Percentiles rank a stretch among this genome's conserved stretches.
Conservation (phyloP, 2,113 vertebrate species). For the Manacus vitellinus region DNA sequence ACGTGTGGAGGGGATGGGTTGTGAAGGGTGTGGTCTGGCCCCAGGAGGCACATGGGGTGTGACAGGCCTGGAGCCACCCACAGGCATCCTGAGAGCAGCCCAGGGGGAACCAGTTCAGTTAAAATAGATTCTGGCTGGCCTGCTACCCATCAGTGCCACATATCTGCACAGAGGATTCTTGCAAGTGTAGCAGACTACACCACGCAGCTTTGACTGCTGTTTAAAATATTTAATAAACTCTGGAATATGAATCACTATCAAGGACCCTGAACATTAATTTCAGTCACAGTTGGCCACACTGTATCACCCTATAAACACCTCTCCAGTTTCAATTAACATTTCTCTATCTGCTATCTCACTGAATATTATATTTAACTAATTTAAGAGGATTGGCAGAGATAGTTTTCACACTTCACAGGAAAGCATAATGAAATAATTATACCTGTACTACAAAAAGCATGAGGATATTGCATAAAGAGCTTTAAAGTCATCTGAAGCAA, state of each 20-base stretch:
- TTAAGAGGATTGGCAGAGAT: constrained; percentile 82
- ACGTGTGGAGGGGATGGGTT: fast-evolving
- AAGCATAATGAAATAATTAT: constrained; percentile 87
- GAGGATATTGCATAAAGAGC: constrained; percentile 76
- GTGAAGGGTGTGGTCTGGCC: not conserved
- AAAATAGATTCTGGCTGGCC: not conserved
- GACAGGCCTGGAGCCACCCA: not conserved
- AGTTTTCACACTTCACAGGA: constrained; percentile 87
- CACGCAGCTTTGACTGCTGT: not conserved
- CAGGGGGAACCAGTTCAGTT: not conserved
- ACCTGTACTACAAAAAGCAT: constrained; percentile 77
- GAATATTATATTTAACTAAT: constrained; percentile 84
- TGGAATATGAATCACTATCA: constrained; percentile 60
- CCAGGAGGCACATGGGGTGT: fast-evolving
- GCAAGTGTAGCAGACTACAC: not conserved
- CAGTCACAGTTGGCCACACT: constrained; percentile 78
- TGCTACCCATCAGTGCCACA: not conserved
- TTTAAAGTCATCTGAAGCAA: constrained; percentile 57
- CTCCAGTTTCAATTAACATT: constrained; percentile 83
- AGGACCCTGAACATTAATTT: constrained; percentile 76
- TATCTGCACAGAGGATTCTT: not conserved
- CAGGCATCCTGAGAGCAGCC: not conserved
- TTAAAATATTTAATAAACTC: constrained; percentile 66
- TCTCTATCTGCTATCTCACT: constrained; percentile 77
- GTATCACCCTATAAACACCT: constrained; percentile 80